phyloP scores from a whole-genome alignment of 2,888 invertebrate species.

The Anticlea derivata region DNA sequence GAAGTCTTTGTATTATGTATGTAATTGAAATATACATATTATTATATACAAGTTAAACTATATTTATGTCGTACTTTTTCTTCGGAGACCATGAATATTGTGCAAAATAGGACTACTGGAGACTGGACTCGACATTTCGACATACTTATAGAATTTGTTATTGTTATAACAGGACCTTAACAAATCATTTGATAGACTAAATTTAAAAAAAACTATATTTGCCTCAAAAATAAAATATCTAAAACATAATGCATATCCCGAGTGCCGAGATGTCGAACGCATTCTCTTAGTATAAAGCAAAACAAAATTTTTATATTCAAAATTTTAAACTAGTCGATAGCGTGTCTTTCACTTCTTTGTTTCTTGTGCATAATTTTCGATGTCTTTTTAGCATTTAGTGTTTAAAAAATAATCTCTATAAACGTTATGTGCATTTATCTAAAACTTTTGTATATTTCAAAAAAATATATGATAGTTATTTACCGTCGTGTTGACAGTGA shows the following conservation, averaged over 20 bases:
- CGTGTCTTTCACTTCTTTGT: constrained; percentile 67
- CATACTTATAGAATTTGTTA: constrained; percentile 48
- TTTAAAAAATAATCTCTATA: constrained; percentile 60
- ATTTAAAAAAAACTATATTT: constrained; percentile 32
- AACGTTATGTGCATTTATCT: constrained; percentile 77
- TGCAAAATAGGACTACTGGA: constrained; percentile 63
- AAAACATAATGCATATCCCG: constrained; percentile 75
- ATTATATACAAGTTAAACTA: constrained; percentile 75
- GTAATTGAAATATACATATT: constrained; percentile 83
- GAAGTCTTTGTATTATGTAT: constrained; percentile 82
- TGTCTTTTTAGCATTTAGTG: constrained; percentile 75
- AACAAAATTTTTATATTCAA: constrained; percentile 79
- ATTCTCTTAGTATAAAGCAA: constrained; percentile 57
- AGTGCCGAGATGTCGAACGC: constrained; percentile 72
- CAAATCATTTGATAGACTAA: constrained; percentile 27
- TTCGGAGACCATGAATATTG: constrained; percentile 72
- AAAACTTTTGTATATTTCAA: constrained; percentile 58
- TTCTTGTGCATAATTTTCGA: constrained; percentile 75
- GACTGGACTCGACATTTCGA: constrained; percentile 70
- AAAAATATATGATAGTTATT: constrained; percentile 50
- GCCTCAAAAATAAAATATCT: constrained; percentile 42
- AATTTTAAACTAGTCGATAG: constrained; percentile 81
- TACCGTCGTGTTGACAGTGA: constrained; percentile 64
- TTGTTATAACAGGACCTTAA: constrained; percentile 38
- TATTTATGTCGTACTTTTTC: constrained; percentile 77